These are phyloP conservation scores for Bos indicus DNA, from an alignment of 2,113 vertebrate species.

Conservation along the genomic window DNA sequence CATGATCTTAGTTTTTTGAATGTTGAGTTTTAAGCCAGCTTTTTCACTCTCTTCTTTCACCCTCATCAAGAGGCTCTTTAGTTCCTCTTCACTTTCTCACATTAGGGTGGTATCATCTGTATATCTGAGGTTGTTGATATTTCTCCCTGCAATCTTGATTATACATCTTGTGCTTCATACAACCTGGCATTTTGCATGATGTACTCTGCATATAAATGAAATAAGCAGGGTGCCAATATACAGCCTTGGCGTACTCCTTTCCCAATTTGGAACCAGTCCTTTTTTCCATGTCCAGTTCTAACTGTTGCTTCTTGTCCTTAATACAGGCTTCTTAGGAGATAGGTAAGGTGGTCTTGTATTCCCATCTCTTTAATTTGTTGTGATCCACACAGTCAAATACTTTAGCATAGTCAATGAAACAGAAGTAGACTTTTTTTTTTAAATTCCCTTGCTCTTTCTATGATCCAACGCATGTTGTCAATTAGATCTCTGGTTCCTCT, in stretches of 20 bases:
- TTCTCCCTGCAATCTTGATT: background rate
- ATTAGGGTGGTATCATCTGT: background rate
- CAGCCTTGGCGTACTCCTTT: background rate
- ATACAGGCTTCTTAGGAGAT: background rate
- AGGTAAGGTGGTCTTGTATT: background rate
- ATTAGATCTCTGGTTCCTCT: background rate
- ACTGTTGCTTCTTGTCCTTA: background rate
- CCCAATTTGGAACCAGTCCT: background rate
- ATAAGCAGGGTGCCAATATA: background rate
- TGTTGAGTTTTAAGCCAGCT: background rate
- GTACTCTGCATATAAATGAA: background rate
- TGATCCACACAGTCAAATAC: background rate
- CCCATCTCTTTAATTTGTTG: background rate
- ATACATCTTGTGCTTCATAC: background rate
- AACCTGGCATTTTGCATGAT: background rate
- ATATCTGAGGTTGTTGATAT: background rate
- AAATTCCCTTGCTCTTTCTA: background rate
- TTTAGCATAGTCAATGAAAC: background rate
- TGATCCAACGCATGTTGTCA: background rate
- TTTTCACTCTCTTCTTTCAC: background rate
- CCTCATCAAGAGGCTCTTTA: background rate
- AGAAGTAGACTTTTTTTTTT: background rate
- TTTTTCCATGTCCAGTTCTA: background rate
- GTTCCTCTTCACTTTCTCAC: background rate
- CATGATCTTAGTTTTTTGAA: background rate